phyloP scores from a whole-genome alignment of 2,888 invertebrate species.

The Lepidocyrtinus sp. region DNA sequence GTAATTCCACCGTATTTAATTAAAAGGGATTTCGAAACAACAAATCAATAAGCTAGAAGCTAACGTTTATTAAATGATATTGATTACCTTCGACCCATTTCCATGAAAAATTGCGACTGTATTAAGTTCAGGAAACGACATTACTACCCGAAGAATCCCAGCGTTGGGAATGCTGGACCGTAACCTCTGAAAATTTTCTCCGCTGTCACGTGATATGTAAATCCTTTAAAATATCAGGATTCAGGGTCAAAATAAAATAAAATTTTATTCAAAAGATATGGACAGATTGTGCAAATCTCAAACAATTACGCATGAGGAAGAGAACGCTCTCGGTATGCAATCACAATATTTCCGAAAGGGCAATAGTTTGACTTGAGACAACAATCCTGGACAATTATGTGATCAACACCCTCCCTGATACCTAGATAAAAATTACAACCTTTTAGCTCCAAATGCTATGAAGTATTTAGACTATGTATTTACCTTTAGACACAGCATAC shows the following conservation, averaged over 20 bases:
- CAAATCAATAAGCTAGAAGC: too few species aligned
- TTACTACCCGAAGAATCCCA: slow-evolving; percentile 25
- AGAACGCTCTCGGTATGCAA: slow-evolving; percentile 57
- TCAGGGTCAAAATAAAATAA: neutral
- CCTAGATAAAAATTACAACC: slow-evolving; percentile 39
- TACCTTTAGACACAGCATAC: slow-evolving; percentile 49
- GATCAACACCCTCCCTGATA: slow-evolving; percentile 40
- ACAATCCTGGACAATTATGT: slow-evolving; percentile 60
- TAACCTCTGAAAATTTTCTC: slow-evolving; percentile 16
- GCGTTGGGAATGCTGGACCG: neutral
- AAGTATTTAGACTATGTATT: neutral
- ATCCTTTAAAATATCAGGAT: slow-evolving; percentile 21
- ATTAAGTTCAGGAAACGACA: slow-evolving; percentile 34
- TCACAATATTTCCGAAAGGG: slow-evolving; percentile 57
- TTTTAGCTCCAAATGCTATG: neutral
- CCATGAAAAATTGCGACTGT: slow-evolving; percentile 27
- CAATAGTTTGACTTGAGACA: slow-evolving; percentile 59
- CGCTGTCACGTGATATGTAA: slow-evolving; percentile 24
- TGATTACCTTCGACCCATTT: slow-evolving; percentile 22
- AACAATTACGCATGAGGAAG: slow-evolving; percentile 42
- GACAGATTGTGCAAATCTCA: too few species aligned
- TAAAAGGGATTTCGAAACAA: too few species aligned
- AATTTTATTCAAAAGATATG: neutral
- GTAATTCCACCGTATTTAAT: too few species aligned
- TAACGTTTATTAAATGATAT: too few species aligned